Percentiles rank a stretch among this genome's conserved stretches.
Conservation (phyloP, 23 tunicate genomes). For the Ascidia mentula region DNA sequence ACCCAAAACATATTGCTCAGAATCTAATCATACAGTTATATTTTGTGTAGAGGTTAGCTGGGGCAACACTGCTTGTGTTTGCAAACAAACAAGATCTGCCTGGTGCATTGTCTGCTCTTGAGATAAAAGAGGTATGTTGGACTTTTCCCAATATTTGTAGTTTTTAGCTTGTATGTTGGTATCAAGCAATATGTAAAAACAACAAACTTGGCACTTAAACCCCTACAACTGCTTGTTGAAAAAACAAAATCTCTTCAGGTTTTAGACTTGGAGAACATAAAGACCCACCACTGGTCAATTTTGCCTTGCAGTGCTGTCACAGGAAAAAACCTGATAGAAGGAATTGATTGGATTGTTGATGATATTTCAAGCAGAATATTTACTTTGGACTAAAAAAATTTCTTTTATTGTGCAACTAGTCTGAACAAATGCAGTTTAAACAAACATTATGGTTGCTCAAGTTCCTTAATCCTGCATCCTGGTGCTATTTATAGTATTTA, state of each 20-base stretch:
- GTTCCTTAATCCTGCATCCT: too few species aligned
- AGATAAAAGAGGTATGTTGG: slow-evolving; percentile 73
- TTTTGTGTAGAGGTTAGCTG: slow-evolving; percentile 68
- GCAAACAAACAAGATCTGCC: slow-evolving; percentile 98
- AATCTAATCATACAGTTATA: too few species aligned
- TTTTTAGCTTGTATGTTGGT: background rate
- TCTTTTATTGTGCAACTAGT: too few species aligned
- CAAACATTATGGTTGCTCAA: too few species aligned
- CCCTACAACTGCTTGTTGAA: background rate
- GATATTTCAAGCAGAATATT: slow-evolving; percentile 91
- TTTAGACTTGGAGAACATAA: slow-evolving; percentile 82
- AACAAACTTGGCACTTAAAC: background rate
- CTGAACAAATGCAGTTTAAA: too few species aligned
- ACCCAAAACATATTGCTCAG: background rate
- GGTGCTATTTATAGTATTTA: too few species aligned
- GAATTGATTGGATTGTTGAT: slow-evolving; percentile 88
- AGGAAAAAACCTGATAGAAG: slow-evolving; percentile 72
- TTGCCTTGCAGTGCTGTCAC: slow-evolving; percentile 93
- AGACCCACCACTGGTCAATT: slow-evolving; percentile 98
- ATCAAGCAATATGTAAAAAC: too few species aligned
- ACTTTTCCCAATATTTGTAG: background rate
- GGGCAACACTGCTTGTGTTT: slow-evolving; percentile 92
- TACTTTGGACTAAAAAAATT: slow-evolving; percentile 61
- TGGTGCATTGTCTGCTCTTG: slow-evolving; percentile 81
- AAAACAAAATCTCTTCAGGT: slow-evolving; percentile 29